Percentiles rank a stretch among this genome's conserved stretches.
Conservation (phyloP, 2,113 vertebrate genomes). For the Cinclus cinclus region DNA sequence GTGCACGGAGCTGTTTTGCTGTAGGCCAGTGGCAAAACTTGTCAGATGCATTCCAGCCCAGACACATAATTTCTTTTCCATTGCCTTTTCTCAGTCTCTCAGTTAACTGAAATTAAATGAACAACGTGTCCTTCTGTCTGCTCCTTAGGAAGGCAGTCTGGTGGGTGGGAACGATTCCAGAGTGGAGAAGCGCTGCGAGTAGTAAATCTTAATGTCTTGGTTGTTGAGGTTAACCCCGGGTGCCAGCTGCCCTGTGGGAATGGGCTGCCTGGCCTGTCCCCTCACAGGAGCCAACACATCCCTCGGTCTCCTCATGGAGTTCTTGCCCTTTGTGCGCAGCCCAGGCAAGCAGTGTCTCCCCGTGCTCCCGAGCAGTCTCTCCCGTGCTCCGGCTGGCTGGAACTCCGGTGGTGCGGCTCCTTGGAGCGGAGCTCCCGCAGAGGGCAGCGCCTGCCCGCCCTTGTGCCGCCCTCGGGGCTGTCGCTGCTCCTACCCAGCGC, state of each 20-base stretch:
- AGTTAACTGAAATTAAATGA: background rate
- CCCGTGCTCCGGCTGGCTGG: accelerated
- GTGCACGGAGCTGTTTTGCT: background rate
- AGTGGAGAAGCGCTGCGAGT: background rate
- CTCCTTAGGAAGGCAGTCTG: background rate
- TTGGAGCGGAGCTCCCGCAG: background rate
- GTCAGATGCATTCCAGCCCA: background rate
- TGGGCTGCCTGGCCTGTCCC: accelerated
- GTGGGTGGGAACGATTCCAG: background rate
- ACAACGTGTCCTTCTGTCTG: slow-evolving; percentile 16
- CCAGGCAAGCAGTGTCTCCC: accelerated
- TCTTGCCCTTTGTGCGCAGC: background rate
- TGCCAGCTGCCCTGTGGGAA: background rate
- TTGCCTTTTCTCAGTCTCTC: background rate
- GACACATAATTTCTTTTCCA: background rate
- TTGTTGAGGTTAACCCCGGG: background rate
- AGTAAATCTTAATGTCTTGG: background rate
- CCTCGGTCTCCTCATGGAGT: background rate
- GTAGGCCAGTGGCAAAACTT: background rate
- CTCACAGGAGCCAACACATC: accelerated
- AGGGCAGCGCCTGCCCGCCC: slow-evolving; percentile 21
- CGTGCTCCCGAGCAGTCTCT: too few species aligned
- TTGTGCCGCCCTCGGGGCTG: accelerated
- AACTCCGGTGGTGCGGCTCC: accelerated
- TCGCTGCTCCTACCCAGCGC: accelerated